phyloP scores from a whole-genome alignment of 2,888 invertebrate genomes.

The Cosmia pyralina region DNA sequence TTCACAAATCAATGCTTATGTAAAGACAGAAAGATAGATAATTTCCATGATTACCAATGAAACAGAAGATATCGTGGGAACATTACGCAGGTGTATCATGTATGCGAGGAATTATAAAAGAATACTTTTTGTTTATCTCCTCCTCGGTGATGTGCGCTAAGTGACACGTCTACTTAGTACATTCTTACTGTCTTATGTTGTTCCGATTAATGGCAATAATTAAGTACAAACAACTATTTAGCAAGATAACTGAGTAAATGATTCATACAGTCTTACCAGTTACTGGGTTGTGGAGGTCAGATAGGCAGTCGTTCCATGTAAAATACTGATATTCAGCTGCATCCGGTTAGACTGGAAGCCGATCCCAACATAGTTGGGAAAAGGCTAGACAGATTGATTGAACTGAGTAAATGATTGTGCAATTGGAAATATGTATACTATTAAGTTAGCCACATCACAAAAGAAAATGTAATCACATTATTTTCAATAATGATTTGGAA shows the following conservation, averaged over 20 bases:
- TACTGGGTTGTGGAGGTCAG: too few species aligned
- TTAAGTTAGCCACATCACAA: neutral
- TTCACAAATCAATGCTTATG: slow-evolving; percentile 60
- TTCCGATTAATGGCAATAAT: slow-evolving; percentile 43
- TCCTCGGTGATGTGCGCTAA: slow-evolving; percentile 48
- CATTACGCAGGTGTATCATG: slow-evolving; percentile 77
- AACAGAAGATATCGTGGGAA: slow-evolving; percentile 83
- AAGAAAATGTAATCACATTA: neutral
- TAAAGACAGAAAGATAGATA: slow-evolving; percentile 69
- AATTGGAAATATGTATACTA: slow-evolving; percentile 1
- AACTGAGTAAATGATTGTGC: slow-evolving; percentile 14
- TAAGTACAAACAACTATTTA: slow-evolving; percentile 33
- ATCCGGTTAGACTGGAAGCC: too few species aligned
- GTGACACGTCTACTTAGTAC: slow-evolving; percentile 59
- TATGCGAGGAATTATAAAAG: slow-evolving; percentile 73
- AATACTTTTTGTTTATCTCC: slow-evolving; percentile 68
- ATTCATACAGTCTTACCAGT: too few species aligned
- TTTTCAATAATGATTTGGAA: too few species aligned
- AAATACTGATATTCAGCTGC: too few species aligned
- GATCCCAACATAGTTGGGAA: too few species aligned
- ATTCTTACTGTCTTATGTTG: slow-evolving; percentile 45
- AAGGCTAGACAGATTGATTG: too few species aligned
- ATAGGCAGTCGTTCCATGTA: too few species aligned
- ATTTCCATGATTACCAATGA: slow-evolving; percentile 81
- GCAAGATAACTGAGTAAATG: slow-evolving; percentile 18